These are phyloP conservation scores for Aphidius colemani DNA, from an alignment of 2,888 invertebrate genomes.

Conservation along the genomic window DNA sequence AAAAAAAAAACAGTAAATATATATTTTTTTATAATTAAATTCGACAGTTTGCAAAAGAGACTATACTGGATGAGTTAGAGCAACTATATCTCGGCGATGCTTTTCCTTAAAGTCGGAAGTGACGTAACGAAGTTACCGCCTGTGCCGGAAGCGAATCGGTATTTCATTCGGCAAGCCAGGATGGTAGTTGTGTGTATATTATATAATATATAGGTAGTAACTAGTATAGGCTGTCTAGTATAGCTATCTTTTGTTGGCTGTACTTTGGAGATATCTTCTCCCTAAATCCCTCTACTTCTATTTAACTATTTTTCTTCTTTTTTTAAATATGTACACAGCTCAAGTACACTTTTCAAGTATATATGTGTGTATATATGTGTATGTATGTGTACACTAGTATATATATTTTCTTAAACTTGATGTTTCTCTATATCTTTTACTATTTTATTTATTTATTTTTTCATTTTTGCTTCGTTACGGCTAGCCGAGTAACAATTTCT, in stretches of 20 bases:
- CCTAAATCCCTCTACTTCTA: background rate
- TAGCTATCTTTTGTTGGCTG: conserved; percentile 7
- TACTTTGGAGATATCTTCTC: background rate
- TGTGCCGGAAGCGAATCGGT: conserved; percentile 31
- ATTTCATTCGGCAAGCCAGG: conserved; percentile 28
- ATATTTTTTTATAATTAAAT: too few relatives aligned
- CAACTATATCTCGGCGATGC: conserved; percentile 8
- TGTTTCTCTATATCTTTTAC: background rate
- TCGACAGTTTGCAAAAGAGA: conserved; percentile 10
- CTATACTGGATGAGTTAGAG: conserved; percentile 18
- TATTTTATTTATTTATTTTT: conserved; percentile 1
- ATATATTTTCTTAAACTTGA: background rate
- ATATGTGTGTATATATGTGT: background rate
- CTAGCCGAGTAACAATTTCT: conserved; percentile 2
- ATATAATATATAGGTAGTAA: conserved; percentile 7
- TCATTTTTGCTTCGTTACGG: conserved; percentile 13
- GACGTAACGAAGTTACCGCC: conserved; percentile 31
- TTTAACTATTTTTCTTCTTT: background rate
- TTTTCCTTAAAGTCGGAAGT: conserved; percentile 29
- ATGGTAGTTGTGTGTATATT: conserved; percentile 4
- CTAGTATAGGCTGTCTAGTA: background rate
- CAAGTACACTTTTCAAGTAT: background rate
- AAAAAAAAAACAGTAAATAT: background rate
- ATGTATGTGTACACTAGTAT: background rate
- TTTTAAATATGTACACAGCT: too few relatives aligned